Base-by-base conservation (phyloP, 2,113 vertebrate genomes). In the Xenopus tropicalis region DNA sequence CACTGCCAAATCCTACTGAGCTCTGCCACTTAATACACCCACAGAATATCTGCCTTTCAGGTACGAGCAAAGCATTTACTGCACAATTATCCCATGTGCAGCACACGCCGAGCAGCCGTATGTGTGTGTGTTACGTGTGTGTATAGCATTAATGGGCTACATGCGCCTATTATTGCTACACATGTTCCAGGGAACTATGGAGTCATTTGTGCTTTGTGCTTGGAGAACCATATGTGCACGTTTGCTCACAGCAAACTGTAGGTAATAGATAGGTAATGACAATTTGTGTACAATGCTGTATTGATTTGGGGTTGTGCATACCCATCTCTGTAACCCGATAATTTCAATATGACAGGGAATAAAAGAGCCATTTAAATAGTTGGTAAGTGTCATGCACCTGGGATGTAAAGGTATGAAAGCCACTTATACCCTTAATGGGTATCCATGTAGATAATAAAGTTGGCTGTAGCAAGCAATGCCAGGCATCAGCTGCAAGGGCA, bases 11-110 rank as follows among this genome's bases (percentile, higher is more conserved):
- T 44, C 72, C 72, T 9, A 24, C 64, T 75, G 66, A 24, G 56
- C 44, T 52, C 64, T 13, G 20, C 23, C 64, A 75, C 58, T 69
- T 75, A 75, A 69, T 69, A 25, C 72, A 25, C 72, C 72, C 66
- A 68, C 72, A 75, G 72, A 75, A 52, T 62, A 61, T 66, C 71
- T 42, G 64, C 64, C 64, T 74, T 69, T 54, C 72, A 75, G 72
- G 72, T 75, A 68, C 20, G n/a, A 75, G 25, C 51, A 42, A 56
- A 42, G 63, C 64, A 51, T 67, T 74, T 20, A 67, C 72, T 74
- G 72, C 57, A 29, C 72, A 75, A 69, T 75, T 75, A 62, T 75
- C 20, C 21, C 43, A 62, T 62, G 66, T 68, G 54, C 22, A 12
- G 54, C 56, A 43, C 58, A 44, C n/a, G 21, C 72, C 37, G 54